Conservation (phyloP, 2,113 vertebrate species). For the Pedetes capensis region DNA sequence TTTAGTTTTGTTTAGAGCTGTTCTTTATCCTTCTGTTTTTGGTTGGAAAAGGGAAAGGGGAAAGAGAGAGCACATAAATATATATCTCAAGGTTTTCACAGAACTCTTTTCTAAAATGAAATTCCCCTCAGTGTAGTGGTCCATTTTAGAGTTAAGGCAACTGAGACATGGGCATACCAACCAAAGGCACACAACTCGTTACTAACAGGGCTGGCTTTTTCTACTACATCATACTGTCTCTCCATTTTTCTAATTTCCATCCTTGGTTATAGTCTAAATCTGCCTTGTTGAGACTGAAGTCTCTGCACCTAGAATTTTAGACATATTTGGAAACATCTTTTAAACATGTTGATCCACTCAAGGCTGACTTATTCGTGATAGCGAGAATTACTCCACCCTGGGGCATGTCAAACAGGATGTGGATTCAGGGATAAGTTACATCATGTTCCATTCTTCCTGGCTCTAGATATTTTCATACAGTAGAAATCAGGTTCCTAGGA, state of each 20-base stretch:
- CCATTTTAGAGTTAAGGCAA: not conserved
- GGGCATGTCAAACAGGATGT: not conserved
- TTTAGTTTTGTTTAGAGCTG: not conserved
- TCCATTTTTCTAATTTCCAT: not conserved
- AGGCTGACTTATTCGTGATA: constrained; percentile 6
- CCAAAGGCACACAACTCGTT: not conserved
- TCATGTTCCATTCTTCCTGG: not conserved
- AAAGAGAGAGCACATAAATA: not conserved
- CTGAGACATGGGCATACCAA: not conserved
- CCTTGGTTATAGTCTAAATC: not conserved
- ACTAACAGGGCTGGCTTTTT: not conserved
- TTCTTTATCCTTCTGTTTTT: constrained; percentile 3
- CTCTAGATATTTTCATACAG: not conserved
- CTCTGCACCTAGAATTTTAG: constrained; percentile 11
- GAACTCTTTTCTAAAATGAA: not conserved
- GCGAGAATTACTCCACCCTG: not conserved
- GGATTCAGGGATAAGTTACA: not conserved
- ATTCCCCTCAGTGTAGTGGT: not conserved
- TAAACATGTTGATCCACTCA: constrained; percentile 11
- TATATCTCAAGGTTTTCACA: not conserved
- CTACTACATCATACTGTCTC: not conserved
- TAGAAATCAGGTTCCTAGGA: not conserved
- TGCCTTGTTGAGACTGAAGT: not conserved
- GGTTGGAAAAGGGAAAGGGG: not conserved
- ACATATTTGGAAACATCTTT: constrained; percentile 22